Evolutionary conservation across 2,113 vertebrate genomes (phyloP), one percentile per base, ranked within the genome.

Genomic region (Carlito syrichta): DNA sequence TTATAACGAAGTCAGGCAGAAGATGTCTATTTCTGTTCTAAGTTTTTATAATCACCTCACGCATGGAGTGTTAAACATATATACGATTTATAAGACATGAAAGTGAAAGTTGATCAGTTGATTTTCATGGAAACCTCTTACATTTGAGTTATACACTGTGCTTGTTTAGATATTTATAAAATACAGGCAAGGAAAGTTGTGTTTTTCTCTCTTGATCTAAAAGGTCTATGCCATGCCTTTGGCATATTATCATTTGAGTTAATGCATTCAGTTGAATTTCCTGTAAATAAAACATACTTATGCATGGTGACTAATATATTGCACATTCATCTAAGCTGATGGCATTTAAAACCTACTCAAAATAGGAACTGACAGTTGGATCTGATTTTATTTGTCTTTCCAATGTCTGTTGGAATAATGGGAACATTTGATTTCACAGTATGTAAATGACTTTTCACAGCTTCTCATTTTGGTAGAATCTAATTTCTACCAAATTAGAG

Each of bases 231-330:
- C 66, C 50, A 50, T 11, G 25, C 40, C 60, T 20, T 89, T 81
- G 79, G 76, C 35, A 50, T 81, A 48, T 85, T 84, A 77, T 84
- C 73, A 32, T 84, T 86, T 83, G 56, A 96, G 56, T 52, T 74
- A 96, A 93, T 63, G 63, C 8, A 35, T 94, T 91, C 38, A 35
- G 4, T 85, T 96, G 40, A 27, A 19, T 87, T 97, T 45, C 48
- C 86, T 94, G 83, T 94, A 81, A 96, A 83, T 68, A 43, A 96
- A 96, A 84, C 40, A 71, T 74, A 92, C 92, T 95, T 96, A 95
- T 96, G 43, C 35, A 84, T 58, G 66, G 95, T 96, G 95, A 97
- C 89, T 97, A 95, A 97, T 85, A 78, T n/a, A n/a, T n/a, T n/a
- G n/a, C n/a, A n/a, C 88, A 94, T 96, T 92, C 76, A 89, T 97